These are phyloP conservation scores for Romanomermis culicivorax DNA, from an alignment of 2,888 invertebrate species.

Conservation along the genomic window DNA sequence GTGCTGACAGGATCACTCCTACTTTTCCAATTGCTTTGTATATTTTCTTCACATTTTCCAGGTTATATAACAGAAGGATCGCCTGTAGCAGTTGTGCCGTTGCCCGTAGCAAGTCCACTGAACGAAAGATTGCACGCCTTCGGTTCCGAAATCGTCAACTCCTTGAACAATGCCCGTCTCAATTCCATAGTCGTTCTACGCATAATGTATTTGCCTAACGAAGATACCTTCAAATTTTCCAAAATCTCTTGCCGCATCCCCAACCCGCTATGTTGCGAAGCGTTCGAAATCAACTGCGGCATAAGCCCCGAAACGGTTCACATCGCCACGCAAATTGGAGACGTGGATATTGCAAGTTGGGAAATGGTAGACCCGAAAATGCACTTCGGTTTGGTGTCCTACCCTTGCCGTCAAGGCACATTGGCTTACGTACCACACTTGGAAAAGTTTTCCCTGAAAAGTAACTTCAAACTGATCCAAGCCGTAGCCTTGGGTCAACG, in stretches of 20 bases:
- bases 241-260: background rate
- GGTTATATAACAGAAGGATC: too few relatives aligned
- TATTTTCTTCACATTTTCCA: too few relatives aligned
- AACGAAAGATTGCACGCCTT: background rate
- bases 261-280: background rate
- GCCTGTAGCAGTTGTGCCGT: too few relatives aligned
- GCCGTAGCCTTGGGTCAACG: background rate
- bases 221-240: conserved; percentile 1
- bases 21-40: too few relatives aligned
- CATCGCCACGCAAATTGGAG: background rate
- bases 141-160: background rate
- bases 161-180: background rate
- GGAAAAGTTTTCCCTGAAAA: background rate
- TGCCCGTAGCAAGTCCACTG: too few relatives aligned
- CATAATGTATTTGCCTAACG: background rate
- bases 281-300: background rate
- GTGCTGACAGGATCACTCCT: too few relatives aligned
- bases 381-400: background rate
- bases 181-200: background rate
- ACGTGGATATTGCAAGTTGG: background rate
- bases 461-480: background rate
- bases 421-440: background rate
- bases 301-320: conserved; percentile 3
- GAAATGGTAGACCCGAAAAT: background rate
- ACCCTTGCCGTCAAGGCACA: background rate